Evolutionary conservation across 2,888 invertebrate genomes (phyloP), one percentile per base, ranked within the genome.

Genomic region (Eupithecia pulchellata): DNA sequence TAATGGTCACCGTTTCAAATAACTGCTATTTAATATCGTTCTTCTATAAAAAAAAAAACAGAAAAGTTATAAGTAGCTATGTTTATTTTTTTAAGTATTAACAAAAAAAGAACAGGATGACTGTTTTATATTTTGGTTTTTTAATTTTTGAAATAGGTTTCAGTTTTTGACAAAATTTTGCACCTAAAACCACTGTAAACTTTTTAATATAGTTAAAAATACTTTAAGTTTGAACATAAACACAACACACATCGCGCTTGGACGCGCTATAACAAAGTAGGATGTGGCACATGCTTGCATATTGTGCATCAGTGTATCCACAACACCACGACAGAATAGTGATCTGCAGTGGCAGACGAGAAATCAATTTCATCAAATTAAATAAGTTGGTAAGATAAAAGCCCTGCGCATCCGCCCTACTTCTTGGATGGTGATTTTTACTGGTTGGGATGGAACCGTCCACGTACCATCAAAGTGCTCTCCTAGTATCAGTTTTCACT

Each of bases 231-330:
- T n/a, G 20, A 47, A 47, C 20, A 47, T 47, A 20, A 57, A 57
- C 29, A 57, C 3, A 29, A 57, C 5, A 13, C n/a, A 25, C n/a
- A 57, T 2, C 17, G 20, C 27, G 29, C 57, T 57, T 57, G 29
- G 57, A 29, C 29, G 29, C 8, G 17, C 57, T 29, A 29, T 17
- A 27, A 57, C 17, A 57, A 29, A 25, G 25, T 52, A 52, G 52
- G 29, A 17, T 17, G 29, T 29, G 29, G 57, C 57, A 29, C 29
- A 57, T 29, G 29, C 30, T 60, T 57, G 57, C 29, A 57, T 57
- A 57, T 57, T 36, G 62, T 36, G 36, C 36, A 36, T 36, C 36
- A 34, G 34, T 34, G 62, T 62, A 25, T 62, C 36, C 62, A 17
- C 60, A 36, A 20, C 34, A 39, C 34, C 25, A 62, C 17, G 34